These are phyloP conservation scores for Fistularia commersonii DNA, from an alignment of 2,797 vertebrate species.

Conservation along the genomic window DNA sequence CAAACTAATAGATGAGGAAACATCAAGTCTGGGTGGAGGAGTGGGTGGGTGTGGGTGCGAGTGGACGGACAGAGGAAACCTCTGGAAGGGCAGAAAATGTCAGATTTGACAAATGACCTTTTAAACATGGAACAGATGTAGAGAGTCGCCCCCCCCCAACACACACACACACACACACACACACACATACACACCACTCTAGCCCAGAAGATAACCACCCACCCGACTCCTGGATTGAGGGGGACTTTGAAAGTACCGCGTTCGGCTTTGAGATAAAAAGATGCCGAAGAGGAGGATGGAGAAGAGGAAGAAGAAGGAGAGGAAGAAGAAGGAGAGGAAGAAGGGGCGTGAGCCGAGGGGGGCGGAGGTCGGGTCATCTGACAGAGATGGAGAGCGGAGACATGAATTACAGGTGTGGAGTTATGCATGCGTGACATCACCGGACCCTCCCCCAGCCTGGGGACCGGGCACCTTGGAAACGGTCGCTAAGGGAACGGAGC, in stretches of 20 bases:
- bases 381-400: constrained; percentile 27
- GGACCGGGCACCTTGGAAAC: constrained; percentile 78
- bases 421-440: constrained; percentile 78
- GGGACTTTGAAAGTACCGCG: too few relatives aligned
- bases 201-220: too few relatives aligned
- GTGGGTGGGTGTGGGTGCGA: constrained; percentile 6
- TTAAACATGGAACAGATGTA: constrained; percentile 78
- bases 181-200: too few relatives aligned
- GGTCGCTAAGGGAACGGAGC: constrained; percentile 78
- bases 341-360: too few relatives aligned
- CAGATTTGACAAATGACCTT: constrained; percentile 76
- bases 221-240: too few relatives aligned
- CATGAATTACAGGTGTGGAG: constrained; percentile 74
- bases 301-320: not conserved
- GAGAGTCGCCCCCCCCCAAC: constrained; percentile 33
- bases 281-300: too few relatives aligned
- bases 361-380: constrained; percentile 6
- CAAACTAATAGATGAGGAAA: constrained; percentile 62
- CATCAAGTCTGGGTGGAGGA: constrained; percentile 44
- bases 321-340: constrained; percentile 8
- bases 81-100: constrained; percentile 77
- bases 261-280: too few relatives aligned
- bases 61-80: constrained; percentile 67
- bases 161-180: too few relatives aligned
- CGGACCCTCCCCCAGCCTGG: constrained; percentile 68